Evolutionary conservation across 1,140 invertebrate species (phyloP), one percentile per base, ranked within the genome.

Genomic region (Lucilia cuprina): DNA sequence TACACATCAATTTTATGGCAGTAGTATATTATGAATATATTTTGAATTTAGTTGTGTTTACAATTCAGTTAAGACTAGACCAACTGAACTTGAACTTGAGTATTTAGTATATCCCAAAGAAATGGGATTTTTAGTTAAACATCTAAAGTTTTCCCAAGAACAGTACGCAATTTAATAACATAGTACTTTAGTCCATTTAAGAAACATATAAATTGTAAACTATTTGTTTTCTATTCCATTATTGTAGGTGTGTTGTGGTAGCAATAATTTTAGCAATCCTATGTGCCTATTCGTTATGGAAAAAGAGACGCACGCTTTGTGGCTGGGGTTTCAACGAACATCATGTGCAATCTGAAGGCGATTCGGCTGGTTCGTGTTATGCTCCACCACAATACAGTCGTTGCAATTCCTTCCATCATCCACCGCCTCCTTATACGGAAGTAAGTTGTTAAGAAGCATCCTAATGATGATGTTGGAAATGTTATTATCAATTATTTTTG

Each of bases 371-470:
- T 49, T 95, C 95, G 10, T 95, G 94, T 87, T 96, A 95, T 91
- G 94, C 94, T 0, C 95, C 95, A 14, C 95, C 95, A 2, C 94
- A 95, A 86, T 96, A 96, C 87, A 95, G 95, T 86, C 93, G 95
- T 87, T 96, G 95, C 88, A 94, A 94, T 83, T 96, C 95, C 74
- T 95, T 96, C 86, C 94, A 95, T 86, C 95, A 95, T 87, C 93
- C 94, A 0, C 94, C 96, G 83, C 95, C 95, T 12, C 96, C 96
- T 0, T 97, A 97, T 91, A 95, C 95, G 84, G 96, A 97, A 94
- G 96, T 96, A 91, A 89, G 75, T 85, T 12, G 3, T 41, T 8
- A 41, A 41, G 41, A 41, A 35, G 5, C 21, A 14, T 21, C 41
- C 55, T 21, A 49, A 14, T 80, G 3, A 30, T 2, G 70, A 82